Evolutionary conservation across 2,888 invertebrate genomes (phyloP), one percentile per base, ranked within the genome.

Genomic region (Dione juno): DNA sequence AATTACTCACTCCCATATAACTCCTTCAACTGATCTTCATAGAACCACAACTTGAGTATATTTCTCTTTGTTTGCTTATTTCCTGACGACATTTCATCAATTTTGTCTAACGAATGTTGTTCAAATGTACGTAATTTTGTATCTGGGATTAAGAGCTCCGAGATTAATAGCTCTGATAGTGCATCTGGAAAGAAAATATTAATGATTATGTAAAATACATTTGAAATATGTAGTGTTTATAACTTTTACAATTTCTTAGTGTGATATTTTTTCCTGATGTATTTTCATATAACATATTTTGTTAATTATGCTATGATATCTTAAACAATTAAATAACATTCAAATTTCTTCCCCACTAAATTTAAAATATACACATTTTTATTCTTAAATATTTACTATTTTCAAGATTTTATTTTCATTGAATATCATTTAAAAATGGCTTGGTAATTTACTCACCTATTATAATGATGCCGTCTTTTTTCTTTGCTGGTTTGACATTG

Each of bases 21-120:
- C 75, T 96, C 95, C 84, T 97, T 98, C 1, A 99, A 87, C 80
- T 97, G 96, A 81, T 97, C 96, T 85, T 99, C 99, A 87, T 96
- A 99, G 81, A 96, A 95, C 98, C 99, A 99, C 68, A 95, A 87
- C 11, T 96, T 94, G 16, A 97, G 93, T 73, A 96, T 89, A 76
- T 95, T 95, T 67, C 95, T 94, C 61, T 95, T 90, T 0, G 94
- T 93, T 37, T 95, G 94, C 77, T 95, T 96, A 77, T 95, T 96
- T 0, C 95, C 94, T 0, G 95, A 94, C 0, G 95, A 88, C 82
- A 95, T 88, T 61, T 94, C 93, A 14, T 94, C 93, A 0, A 96
- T 74, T 40, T 91, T 83, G 0, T 93, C 90, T 0, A 96, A 83
- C 0, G 96, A 94, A 75, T 95, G 95, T 75, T 95, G 94, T 10